phyloP scores from a whole-genome alignment of 2,113 vertebrate genomes.

The Hassar affinis region DNA sequence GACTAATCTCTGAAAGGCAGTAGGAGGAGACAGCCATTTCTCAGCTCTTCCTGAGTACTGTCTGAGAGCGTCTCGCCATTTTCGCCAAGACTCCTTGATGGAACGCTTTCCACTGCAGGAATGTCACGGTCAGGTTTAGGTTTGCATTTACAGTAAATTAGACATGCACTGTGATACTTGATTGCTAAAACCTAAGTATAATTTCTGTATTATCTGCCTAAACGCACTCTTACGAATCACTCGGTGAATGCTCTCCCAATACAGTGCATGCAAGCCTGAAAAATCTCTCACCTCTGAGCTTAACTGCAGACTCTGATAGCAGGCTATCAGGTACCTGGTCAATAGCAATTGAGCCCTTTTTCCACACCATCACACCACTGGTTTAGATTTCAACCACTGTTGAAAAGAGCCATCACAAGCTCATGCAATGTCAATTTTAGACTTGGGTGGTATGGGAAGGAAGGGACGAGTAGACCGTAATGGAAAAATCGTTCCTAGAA shows the following conservation, averaged over 20 bases:
- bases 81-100: background rate
- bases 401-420: background rate
- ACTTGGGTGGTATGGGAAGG: background rate
- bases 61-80: background rate
- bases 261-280: background rate
- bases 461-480: background rate
- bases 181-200: background rate
- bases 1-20: background rate
- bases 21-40: background rate
- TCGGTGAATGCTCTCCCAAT: background rate
- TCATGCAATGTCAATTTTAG: constrained; percentile 10
- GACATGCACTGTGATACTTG: background rate
- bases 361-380: background rate
- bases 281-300: background rate
- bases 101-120: background rate
- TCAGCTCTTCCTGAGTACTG: background rate
- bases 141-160: background rate
- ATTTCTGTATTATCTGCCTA: background rate
- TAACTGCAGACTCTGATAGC: background rate
- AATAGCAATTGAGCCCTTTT: constrained; percentile 4
- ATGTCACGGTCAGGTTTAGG: background rate
- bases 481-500: background rate
- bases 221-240: background rate
- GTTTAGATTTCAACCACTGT: constrained; percentile 2
- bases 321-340: constrained; percentile 18